Conservation (phyloP, 2,113 vertebrate species). For the Aldabrachelys gigantea region DNA sequence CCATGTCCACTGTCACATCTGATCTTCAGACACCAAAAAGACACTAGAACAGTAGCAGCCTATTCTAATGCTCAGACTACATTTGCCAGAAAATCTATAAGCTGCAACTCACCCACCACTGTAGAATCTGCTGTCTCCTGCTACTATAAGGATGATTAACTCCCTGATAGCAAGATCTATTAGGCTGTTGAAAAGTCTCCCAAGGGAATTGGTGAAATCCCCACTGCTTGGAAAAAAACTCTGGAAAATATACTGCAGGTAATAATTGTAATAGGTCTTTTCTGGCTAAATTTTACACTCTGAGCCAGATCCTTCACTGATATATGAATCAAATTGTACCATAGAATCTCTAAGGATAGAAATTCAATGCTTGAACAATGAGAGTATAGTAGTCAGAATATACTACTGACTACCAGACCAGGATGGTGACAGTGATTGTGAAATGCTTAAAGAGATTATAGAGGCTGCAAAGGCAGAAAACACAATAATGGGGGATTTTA, state of each 20-base stretch:
- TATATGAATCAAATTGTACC: background rate
- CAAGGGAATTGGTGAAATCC: background rate
- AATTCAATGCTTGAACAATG: background rate
- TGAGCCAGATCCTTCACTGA: background rate
- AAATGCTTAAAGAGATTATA: background rate
- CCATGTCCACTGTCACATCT: background rate
- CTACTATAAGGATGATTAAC: background rate
- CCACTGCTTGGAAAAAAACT: background rate
- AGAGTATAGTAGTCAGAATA: background rate
- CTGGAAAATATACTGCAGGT: background rate
- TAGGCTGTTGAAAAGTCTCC: background rate
- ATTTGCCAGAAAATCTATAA: background rate
- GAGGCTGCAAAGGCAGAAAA: background rate
- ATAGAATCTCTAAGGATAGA: background rate
- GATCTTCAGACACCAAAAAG: background rate
- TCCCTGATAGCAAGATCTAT: background rate
- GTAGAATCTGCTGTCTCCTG: background rate
- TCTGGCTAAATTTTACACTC: background rate
- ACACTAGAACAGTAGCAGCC: background rate
- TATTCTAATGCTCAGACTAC: background rate
- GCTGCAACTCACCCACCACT: accelerated
- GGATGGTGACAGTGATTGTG: background rate
- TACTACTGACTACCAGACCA: background rate
- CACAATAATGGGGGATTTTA: background rate
- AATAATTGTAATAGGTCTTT: background rate